Base-by-base conservation (phyloP, 1,140 invertebrate genomes). In the Heliconius hermathena region DNA sequence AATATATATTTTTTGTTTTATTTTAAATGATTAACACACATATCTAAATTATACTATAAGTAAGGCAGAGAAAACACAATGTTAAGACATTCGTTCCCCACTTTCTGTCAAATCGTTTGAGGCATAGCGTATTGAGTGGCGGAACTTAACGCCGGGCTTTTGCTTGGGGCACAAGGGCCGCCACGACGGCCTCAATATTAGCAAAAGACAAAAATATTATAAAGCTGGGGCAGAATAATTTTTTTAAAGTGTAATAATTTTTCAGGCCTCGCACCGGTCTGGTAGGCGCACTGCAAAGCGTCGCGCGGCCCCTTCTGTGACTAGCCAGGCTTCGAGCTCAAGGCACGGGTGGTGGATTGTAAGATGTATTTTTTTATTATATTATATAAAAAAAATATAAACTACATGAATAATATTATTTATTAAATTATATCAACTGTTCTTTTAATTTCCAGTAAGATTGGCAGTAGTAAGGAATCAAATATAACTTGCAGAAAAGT, bases 331-430 rank as follows among this genome's bases (percentile, higher is more conserved):
- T 87, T 83, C 89, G 91, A 76, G 87, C 87, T 22, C 85, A 90
- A 88, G 93, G 91, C 85, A 94, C 93, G 91, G 93, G 91, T 80
- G 91, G 91, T 90, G 93, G 91, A 93, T 91, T 94, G 93, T 94
- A 89, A 93, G 93, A 83, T 66, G 3, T 66, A 60, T 60, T 66
- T 66, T 33, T 16, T 22, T 54, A 60, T 66, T 60, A 60, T n/a
- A 75, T 38, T 22, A 1, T 22, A 13, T 6, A 46, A n/a, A 8
- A 38, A 71, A 38, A 13, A 8, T 11, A n/a, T 38, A 71, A 1
- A 71, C 3, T 16, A 66, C 8, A 66, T 16, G 1, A 54, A 49
- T 49, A 20, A 20, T 22, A 57, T 57, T 57, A 20, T 20, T n/a
- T n/a, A n/a, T n/a, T n/a, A 57, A 57, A 57, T n/a, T 22, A 20